A percentile compares a stretch with the other conserved stretches of the same genome.
Conservation (phyloP, 2,888 invertebrate genomes). For the Agrotis exclamationis region DNA sequence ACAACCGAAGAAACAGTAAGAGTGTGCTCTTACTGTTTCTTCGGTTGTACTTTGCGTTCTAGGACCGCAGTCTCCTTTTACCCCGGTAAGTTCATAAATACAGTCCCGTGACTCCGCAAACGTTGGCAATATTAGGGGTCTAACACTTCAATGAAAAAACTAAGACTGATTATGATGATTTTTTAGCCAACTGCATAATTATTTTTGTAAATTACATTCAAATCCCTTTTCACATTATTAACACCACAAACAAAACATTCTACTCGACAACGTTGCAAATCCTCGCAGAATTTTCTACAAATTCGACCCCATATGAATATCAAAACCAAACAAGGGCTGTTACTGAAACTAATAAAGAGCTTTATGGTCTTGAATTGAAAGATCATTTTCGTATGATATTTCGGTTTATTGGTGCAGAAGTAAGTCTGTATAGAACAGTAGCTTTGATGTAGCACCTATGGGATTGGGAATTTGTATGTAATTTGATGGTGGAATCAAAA, state of each 20-base stretch:
- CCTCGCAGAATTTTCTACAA: conserved; percentile 52
- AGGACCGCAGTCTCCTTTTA: too few relatives aligned
- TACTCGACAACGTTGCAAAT: conserved; percentile 50
- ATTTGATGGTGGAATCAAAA: conserved; percentile 79
- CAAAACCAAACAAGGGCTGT: conserved; percentile 20
- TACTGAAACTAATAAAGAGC: conserved; percentile 22
- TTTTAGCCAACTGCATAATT: neutral
- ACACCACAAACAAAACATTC: conserved; percentile 50
- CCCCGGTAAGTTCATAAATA: too few relatives aligned
- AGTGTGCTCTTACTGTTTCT: too few relatives aligned
- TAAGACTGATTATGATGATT: too few relatives aligned
- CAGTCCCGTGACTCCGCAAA: too few relatives aligned
- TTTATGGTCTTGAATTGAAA: conserved; percentile 26
- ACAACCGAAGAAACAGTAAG: too few relatives aligned
- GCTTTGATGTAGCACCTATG: conserved; percentile 79
- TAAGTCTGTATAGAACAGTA: conserved; percentile 61
- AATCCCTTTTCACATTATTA: conserved; percentile 10
- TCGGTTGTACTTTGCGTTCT: too few relatives aligned
- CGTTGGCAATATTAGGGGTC: too few relatives aligned
- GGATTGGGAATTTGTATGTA: conserved; percentile 75
- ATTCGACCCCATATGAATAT: conserved; percentile 45
- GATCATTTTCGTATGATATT: conserved; percentile 51
- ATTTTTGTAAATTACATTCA: neutral
- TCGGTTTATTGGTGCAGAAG: conserved; percentile 33
- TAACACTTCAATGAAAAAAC: neutral